Evolutionary conservation across 2,888 invertebrate species (phyloP).

Genomic region (Tipula vernalis): DNA sequence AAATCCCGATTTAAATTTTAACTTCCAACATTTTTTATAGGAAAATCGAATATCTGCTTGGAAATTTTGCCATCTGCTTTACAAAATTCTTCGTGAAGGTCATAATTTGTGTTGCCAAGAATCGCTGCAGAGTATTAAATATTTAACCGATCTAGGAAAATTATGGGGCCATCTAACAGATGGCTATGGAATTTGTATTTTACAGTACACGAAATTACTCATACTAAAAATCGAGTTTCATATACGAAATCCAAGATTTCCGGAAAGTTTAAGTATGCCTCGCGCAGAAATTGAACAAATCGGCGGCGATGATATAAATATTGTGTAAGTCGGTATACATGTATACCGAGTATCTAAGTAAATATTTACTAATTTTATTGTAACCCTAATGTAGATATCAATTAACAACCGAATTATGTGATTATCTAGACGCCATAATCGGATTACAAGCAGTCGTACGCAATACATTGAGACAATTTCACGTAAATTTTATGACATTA

Average conservation of each 20-base stretch:
- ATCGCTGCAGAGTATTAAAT: slow-evolving; percentile 65
- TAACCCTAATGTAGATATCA: slow-evolving; percentile 56
- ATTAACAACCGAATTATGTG: slow-evolving; percentile 93
- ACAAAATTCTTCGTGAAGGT: slow-evolving; percentile 91
- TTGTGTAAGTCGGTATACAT: slow-evolving; percentile 61
- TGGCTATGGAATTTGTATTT: slow-evolving; percentile 88
- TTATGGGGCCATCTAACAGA: slow-evolving; percentile 87
- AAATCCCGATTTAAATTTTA: not conserved
- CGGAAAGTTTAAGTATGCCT: slow-evolving; percentile 79
- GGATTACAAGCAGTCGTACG: slow-evolving; percentile 58
- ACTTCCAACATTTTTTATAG: slow-evolving; percentile 35
- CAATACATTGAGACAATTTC: slow-evolving; percentile 36
- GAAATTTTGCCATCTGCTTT: slow-evolving; percentile 98
- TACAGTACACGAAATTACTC: slow-evolving; percentile 73
- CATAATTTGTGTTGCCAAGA: slow-evolving; percentile 78
- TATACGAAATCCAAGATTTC: slow-evolving; percentile 80
- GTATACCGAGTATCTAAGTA: not conserved
- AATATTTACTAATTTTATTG: slow-evolving; percentile 12
- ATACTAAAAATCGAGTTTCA: slow-evolving; percentile 90
- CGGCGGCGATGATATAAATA: slow-evolving; percentile 86
- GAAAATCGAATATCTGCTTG: slow-evolving; percentile 94
- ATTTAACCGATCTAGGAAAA: slow-evolving; percentile 78
- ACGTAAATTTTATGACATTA: slow-evolving; percentile 93
- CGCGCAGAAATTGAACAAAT: slow-evolving; percentile 74
- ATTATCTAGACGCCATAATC: slow-evolving; percentile 94